Conservation (phyloP, 2,113 vertebrate genomes). For the Pogona vitticeps region DNA sequence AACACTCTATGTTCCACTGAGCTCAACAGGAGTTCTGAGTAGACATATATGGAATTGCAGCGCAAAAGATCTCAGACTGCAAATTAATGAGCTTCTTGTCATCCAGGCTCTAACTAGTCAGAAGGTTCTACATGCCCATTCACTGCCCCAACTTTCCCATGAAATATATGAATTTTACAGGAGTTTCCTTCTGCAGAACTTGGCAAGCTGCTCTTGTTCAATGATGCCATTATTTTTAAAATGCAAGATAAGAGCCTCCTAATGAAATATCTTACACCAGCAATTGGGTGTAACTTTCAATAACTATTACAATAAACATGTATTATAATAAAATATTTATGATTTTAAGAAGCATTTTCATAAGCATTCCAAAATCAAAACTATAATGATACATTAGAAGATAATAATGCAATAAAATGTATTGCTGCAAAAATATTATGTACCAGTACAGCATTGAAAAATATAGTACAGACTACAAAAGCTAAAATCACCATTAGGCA, state of each 20-base stretch:
- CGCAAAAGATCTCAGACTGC: too few species aligned
- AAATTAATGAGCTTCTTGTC: neutral
- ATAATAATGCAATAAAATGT: neutral
- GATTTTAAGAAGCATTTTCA: neutral
- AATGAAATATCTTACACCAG: neutral
- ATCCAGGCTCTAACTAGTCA: neutral
- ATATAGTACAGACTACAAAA: neutral
- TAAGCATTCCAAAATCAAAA: neutral
- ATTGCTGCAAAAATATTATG: neutral
- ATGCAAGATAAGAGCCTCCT: neutral
- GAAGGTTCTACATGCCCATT: neutral
- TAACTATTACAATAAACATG: neutral
- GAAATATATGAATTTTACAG: neutral
- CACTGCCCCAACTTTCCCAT: neutral
- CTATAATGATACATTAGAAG: neutral
- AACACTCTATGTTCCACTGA: too few species aligned
- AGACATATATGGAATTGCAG: too few species aligned
- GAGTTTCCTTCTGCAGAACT: neutral
- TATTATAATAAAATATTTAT: slow-evolving; percentile 4
- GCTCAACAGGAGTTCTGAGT: too few species aligned
- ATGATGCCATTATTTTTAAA: neutral
- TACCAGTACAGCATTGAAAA: neutral
- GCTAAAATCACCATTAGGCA: neutral
- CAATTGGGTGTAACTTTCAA: neutral
- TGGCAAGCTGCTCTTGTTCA: neutral